Base-by-base conservation (phyloP, 2,888 invertebrate species). In the Eurytoma adleriae region DNA sequence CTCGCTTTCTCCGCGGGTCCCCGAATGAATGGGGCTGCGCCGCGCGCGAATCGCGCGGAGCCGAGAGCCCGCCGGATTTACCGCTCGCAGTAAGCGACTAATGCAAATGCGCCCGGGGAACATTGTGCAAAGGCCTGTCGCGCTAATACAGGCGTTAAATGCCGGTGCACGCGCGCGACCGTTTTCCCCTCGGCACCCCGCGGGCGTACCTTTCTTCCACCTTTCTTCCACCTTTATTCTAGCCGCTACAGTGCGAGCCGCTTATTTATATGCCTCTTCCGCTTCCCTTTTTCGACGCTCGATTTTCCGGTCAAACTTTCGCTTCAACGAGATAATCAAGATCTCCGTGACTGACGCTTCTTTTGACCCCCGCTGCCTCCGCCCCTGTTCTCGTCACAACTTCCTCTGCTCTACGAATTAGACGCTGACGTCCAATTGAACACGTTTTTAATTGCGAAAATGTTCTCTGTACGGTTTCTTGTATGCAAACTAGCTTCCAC, bases 1-100 rank as follows among this genome's bases (percentile, higher is more conserved):
- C 30, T 12, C 14, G 61, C 70, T 71, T 40, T 71, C 71, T 71
- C 52, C 59, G 30, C 24, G 7, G 5, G 1, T 4, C 40, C 52
- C 40, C 18, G 18, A 18, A 67, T 75, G 27, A 67, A 75, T 68
- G 75, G 67, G 75, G 67, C 66, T 74, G 57, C 66, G 66, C 40
- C 5, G 40, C 40, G 40, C 40, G 40, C 40, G 40, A 73, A 73
- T 73, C 71, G 27, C 18, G 18, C 18, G 61, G 18, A 48, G 13
- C n/a, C 61, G 50, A 40, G 40, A 40, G 40, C 40, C 54, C n/a
- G 54, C n/a, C 40, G 54, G 54, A 54, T 40, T 40, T 40, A 10
- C 40, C 40, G 10, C 54, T 54, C 54, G 54, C 54, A n/a, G 16
- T n/a, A 14, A 54, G 2, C 16, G 54, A 54, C 54, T 54, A 16